Conservation (phyloP, 53 echinoderm and acorn worm species). For the Echinometra lucunter region DNA sequence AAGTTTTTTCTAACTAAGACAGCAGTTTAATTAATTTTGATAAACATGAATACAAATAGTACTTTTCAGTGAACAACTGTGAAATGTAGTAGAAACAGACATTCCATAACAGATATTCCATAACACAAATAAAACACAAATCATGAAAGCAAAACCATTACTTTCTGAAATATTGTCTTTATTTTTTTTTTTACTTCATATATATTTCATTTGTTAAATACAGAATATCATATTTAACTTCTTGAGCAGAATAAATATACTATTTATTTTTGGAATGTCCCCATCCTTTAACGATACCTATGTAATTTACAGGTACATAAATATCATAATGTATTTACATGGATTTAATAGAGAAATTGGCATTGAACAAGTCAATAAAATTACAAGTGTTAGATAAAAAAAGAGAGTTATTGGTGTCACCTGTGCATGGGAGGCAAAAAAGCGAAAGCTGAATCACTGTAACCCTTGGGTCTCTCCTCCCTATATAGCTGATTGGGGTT, state of each 20-base stretch:
- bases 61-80: too few species aligned
- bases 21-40: too few species aligned
- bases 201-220: not conserved
- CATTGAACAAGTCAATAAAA: not conserved
- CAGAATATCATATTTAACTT: not conserved
- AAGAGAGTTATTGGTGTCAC: too few species aligned
- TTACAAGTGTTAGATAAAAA: too few species aligned
- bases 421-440: too few species aligned
- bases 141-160: not conserved
- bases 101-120: too few species aligned
- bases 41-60: too few species aligned
- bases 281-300: not conserved
- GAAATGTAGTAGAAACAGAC: too few species aligned
- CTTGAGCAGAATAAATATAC: not conserved
- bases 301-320: not conserved
- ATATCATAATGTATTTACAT: not conserved
- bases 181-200: not conserved
- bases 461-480: too few species aligned
- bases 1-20: too few species aligned
- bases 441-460: too few species aligned
- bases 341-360: not conserved
- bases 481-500: too few species aligned
- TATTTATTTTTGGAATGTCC: not conserved
- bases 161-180: slow-evolving; percentile 1
- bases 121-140: not conserved